Conservation (phyloP, 2,113 vertebrate species). For the Odobenus rosmarus region DNA sequence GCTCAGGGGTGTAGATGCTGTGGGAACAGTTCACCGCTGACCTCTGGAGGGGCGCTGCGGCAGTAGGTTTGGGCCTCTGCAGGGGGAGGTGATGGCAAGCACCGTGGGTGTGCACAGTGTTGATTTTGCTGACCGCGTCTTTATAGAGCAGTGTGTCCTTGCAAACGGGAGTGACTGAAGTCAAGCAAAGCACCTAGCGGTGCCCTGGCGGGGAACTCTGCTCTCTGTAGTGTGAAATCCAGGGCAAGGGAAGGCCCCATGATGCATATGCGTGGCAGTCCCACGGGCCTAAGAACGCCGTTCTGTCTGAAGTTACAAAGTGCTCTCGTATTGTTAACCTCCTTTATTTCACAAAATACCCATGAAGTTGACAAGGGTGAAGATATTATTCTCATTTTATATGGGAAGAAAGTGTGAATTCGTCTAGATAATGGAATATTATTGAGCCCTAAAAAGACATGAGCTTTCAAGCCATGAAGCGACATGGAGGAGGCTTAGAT, state of each 20-base stretch:
- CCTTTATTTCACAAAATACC: background rate
- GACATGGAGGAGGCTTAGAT: background rate
- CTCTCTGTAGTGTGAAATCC: fast-evolving
- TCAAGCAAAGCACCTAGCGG: fast-evolving
- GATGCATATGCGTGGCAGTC: fast-evolving
- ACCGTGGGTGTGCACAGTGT: background rate
- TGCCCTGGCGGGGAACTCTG: background rate
- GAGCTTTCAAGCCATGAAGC: background rate
- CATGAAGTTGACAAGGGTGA: fast-evolving
- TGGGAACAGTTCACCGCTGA: background rate
- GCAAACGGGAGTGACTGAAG: fast-evolving
- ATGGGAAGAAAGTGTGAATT: background rate
- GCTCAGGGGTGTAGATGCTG: fast-evolving
- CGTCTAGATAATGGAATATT: background rate
- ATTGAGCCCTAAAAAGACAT: background rate
- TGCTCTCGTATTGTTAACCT: background rate
- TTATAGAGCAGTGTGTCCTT: background rate
- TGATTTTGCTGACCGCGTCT: background rate
- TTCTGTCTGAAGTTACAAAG: background rate
- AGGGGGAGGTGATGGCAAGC: too few relatives aligned
- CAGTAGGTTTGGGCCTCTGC: background rate
- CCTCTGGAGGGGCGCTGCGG: too few relatives aligned
- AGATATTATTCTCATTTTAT: background rate
- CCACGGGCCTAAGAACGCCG: too few relatives aligned
- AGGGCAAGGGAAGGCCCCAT: background rate